Evolutionary conservation across 2,113 vertebrate species (phyloP).

Genomic region (Ophiodon elongatus): DNA sequence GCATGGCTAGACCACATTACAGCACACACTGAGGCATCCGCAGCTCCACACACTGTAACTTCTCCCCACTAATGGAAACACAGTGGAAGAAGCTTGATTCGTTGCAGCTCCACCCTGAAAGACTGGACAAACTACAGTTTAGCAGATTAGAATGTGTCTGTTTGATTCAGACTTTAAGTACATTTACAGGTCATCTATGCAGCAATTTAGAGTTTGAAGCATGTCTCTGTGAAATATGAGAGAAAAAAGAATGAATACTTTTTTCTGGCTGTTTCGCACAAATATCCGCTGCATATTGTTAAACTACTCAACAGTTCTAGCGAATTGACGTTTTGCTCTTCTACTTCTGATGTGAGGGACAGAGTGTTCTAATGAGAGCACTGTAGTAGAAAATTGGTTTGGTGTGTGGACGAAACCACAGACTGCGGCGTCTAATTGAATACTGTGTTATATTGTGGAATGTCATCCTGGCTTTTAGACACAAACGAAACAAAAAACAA

Average conservation of each 20-base stretch:
- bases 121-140: background rate
- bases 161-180: background rate
- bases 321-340: conserved; percentile 9
- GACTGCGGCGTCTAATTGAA: conserved; percentile 75
- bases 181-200: background rate
- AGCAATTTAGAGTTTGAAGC: background rate
- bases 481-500: conserved; percentile 38
- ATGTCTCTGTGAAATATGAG: background rate
- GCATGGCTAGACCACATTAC: conserved; percentile 75
- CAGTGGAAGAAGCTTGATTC: conserved; percentile 10
- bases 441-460: conserved; percentile 74
- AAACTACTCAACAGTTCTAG: background rate
- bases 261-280: background rate
- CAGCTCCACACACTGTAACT: conserved; percentile 43
- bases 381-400: conserved; percentile 74
- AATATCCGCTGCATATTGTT: background rate
- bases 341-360: conserved; percentile 38
- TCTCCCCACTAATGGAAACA: conserved; percentile 25
- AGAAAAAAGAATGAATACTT: conserved; percentile 8
- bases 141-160: background rate
- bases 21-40: conserved; percentile 61
- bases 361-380: conserved; percentile 62
- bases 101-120: conserved; percentile 30
- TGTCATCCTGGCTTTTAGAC: conserved; percentile 66
- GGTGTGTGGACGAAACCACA: conserved; percentile 72